Conservation (phyloP, 2,113 vertebrate species). For the Synodontis membranacea region DNA sequence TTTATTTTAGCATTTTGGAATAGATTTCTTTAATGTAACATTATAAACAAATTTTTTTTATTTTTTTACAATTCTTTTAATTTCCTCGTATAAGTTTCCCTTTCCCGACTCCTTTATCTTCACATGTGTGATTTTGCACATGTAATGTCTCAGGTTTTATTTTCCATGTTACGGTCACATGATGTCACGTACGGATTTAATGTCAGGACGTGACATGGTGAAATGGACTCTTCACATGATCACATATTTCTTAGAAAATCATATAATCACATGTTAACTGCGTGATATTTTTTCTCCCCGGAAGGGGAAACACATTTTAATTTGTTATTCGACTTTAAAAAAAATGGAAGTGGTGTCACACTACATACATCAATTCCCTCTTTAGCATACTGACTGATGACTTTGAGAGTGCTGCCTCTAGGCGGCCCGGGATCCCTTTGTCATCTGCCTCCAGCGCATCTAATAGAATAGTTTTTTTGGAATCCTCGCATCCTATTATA, state of each 20-base stretch:
- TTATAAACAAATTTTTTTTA: too few species aligned
- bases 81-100: not conserved
- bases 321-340: constrained; percentile 38
- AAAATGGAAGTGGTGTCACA: constrained; percentile 19
- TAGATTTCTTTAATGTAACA: not conserved
- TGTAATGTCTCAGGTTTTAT: not conserved
- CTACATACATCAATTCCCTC: constrained; percentile 50
- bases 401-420: constrained; percentile 29
- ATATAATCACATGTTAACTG: not conserved
- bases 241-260: constrained; percentile 2
- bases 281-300: not conserved
- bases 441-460: constrained; percentile 57
- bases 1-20: not conserved
- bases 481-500: constrained; percentile 76
- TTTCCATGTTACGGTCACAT: not conserved
- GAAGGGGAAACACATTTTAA: constrained; percentile 1
- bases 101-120: not conserved
- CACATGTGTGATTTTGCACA: not conserved
- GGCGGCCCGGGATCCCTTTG: constrained; percentile 52
- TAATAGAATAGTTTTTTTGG: constrained; percentile 75
- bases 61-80: not conserved
- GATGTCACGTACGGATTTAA: not conserved
- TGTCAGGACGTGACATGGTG: not conserved
- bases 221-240: not conserved
- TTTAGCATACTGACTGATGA: constrained; percentile 70